Evolutionary conservation across 2,113 vertebrate genomes (phyloP), one percentile per base, ranked within the genome.

Genomic region (Gallinago paraguaiae): DNA sequence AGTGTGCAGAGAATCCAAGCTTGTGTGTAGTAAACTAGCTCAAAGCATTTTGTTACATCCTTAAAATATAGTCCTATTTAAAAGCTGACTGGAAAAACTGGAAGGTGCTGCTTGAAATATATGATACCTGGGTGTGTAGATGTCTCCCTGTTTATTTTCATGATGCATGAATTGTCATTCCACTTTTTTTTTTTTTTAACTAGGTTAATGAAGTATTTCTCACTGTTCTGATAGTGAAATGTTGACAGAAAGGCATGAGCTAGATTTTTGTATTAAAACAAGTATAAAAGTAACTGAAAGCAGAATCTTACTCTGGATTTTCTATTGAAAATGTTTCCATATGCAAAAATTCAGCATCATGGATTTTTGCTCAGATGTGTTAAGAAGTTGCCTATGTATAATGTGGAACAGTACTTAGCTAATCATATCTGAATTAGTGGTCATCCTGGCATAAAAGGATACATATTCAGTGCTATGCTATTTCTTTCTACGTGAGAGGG

Each of bases 41-140:
- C 33, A 82, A 59, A 93, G 92, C 56, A 3, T 45, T 95, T 94
- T 81, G 56, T 3, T 53, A n/a, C 31, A 7, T 88, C 76, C 85
- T 93, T 93, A 86, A 92, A 94, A 71, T 57, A 35, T 5, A 64
- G 48, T 45, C 72, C 13, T 90, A 18, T 63, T 94, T 92, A 94
- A 91, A 84, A 95, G 61, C 74, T 72, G 46, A 96, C 95, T 56
- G 64, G 96, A 96, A 95, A 90, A 97, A 96, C 96, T 90, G 88
- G 96, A 96, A 71, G 8, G 92, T 92, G 80, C 85, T 96, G 86
- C 68, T 91, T 92, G 76, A 88, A 92, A 59, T 82, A 90, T 67
- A 53, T 91, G 92, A 86, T 89, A 88, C 86, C 75, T 95, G 92
- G 94, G 93, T 71, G 92, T 96, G 93, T 93, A 83, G 72, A 71